Evolutionary conservation across 1,140 invertebrate genomes (phyloP).

Genomic region (Dufourea novaeangliae): DNA sequence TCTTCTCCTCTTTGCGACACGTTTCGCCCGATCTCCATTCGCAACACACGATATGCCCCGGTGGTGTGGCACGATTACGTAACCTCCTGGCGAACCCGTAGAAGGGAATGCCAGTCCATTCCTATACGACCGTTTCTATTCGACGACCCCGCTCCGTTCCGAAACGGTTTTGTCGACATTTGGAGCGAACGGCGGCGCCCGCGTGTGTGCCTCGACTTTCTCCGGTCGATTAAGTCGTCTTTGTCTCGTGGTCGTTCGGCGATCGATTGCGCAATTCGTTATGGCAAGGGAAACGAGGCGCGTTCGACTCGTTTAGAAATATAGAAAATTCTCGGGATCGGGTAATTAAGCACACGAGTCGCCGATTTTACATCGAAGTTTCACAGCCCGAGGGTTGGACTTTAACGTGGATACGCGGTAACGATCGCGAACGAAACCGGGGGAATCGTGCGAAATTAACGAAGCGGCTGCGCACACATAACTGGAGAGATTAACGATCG

Average conservation of each 20-base stretch:
- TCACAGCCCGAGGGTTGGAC: background rate
- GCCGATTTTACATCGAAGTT: background rate
- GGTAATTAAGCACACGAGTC: background rate
- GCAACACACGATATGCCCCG: slow-evolving; percentile 7
- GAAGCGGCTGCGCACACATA: background rate
- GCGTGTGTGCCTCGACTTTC: slow-evolving; percentile 25
- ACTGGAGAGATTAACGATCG: slow-evolving; percentile 25
- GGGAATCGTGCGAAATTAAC: slow-evolving; percentile 17
- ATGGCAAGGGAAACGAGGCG: too few species aligned
- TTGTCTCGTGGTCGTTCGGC: background rate
- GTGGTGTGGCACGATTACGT: slow-evolving; percentile 32
- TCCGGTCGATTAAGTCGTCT: slow-evolving; percentile 5
- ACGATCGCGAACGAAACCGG: slow-evolving; percentile 10
- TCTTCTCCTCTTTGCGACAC: slow-evolving; percentile 1
- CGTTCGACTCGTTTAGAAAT: too few species aligned
- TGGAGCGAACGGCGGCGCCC: background rate
- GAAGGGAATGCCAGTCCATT: slow-evolving; percentile 57
- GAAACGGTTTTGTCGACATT: background rate
- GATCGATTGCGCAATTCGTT: background rate
- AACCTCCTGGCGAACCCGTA: slow-evolving; percentile 32
- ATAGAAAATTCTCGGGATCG: background rate
- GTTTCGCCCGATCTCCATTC: slow-evolving; percentile 17
- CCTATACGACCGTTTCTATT: too few species aligned
- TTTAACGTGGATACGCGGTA: background rate
- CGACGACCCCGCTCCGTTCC: slow-evolving; percentile 15